Conservation (phyloP, 1,140 invertebrate species). For the Dendrolimus punctatus region DNA sequence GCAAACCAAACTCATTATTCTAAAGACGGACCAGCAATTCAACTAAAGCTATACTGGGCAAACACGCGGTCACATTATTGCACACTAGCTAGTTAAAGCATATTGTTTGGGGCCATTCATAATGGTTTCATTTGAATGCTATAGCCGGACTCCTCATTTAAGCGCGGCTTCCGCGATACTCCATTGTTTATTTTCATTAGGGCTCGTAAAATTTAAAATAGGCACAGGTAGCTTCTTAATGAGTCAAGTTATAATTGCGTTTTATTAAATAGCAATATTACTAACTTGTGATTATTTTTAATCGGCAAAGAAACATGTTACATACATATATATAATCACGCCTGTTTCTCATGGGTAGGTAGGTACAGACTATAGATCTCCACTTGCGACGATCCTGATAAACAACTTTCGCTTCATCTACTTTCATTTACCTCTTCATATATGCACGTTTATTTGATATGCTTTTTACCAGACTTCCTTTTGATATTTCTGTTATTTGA, state of each 20-base stretch:
- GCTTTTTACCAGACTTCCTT: too few relatives aligned
- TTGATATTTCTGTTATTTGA: too few relatives aligned
- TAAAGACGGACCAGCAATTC: constrained; percentile 1
- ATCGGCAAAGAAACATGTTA: too few relatives aligned
- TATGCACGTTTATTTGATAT: too few relatives aligned
- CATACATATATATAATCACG: too few relatives aligned
- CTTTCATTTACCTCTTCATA: too few relatives aligned
- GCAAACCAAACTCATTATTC: neutral
- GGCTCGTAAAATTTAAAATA: constrained; percentile 21
- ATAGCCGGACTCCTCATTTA: constrained; percentile 27
- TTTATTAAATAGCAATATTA: neutral
- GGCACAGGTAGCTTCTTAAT: constrained; percentile 2
- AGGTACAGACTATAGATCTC: too few relatives aligned
- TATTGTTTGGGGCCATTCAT: constrained; percentile 15
- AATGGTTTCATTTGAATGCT: constrained; percentile 23
- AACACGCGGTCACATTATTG: constrained; percentile 4
- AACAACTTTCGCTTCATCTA: too few relatives aligned
- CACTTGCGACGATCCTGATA: too few relatives aligned
- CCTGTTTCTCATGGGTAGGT: too few relatives aligned
- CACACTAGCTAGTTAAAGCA: constrained; percentile 17
- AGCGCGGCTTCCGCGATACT: constrained; percentile 21
- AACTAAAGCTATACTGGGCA: neutral
- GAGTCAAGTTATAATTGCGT: constrained; percentile 3
- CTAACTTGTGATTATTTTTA: too few relatives aligned
- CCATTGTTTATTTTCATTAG: constrained; percentile 30